Conservation (phyloP, 2,113 vertebrate species). For the Sitta europaea region DNA sequence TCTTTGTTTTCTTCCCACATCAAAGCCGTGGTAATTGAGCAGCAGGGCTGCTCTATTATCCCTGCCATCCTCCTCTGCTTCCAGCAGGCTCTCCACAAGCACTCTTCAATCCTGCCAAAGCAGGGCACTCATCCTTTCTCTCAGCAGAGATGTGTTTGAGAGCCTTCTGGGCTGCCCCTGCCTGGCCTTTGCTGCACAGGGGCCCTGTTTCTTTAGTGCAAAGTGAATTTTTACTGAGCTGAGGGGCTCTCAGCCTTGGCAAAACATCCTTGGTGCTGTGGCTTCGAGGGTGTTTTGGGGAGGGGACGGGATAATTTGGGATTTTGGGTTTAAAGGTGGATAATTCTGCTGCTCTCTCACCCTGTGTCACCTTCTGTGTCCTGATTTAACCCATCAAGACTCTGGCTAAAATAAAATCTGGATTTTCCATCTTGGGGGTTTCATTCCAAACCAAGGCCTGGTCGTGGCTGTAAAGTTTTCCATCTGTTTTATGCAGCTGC, state of each 20-base stretch:
- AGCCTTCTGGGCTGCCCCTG: neutral
- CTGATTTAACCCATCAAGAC: fast-evolving
- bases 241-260: neutral
- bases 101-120: neutral
- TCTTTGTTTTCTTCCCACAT: neutral
- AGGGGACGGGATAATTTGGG: neutral
- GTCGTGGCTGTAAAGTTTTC: neutral
- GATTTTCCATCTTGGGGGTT: neutral
- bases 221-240: neutral
- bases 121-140: neutral
- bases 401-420: neutral
- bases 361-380: neutral
- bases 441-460: neutral
- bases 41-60: constrained; percentile 4
- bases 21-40: neutral
- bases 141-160: neutral
- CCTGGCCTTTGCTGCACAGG: fast-evolving
- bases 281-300: neutral
- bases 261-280: fast-evolving
- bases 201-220: neutral
- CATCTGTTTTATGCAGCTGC: neutral
- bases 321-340: neutral
- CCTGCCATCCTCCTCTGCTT: neutral
- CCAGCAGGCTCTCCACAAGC: neutral
- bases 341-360: neutral